Conservation (phyloP, 2,797 vertebrate genomes). For the Poeciliopsis turneri region DNA sequence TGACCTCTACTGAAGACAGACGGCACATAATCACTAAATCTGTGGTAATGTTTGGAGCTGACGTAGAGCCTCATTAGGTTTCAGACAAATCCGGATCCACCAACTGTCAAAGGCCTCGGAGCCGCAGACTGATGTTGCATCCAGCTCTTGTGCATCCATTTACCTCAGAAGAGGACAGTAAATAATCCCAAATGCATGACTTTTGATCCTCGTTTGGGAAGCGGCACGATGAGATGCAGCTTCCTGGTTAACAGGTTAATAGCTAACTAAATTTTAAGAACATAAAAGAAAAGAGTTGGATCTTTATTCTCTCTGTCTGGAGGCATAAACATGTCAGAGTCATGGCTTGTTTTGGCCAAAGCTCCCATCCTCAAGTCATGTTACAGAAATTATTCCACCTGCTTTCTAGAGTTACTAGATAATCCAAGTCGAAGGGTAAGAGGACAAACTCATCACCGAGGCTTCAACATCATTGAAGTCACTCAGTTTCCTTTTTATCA, state of each 20-base stretch:
- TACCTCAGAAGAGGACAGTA: not conserved
- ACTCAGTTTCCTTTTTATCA: not conserved
- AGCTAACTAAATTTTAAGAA: not conserved
- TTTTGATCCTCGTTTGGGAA: too few species aligned
- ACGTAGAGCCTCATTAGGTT: not conserved
- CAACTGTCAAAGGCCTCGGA: not conserved
- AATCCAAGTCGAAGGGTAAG: not conserved
- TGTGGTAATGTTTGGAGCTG: not conserved
- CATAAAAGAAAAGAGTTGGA: not conserved
- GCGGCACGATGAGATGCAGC: not conserved
- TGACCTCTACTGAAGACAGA: conserved; percentile 1
- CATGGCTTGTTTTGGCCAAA: not conserved
- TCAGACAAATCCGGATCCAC: conserved; percentile 1
- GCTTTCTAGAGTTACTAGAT: not conserved
- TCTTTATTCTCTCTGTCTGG: not conserved
- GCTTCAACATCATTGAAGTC: not conserved
- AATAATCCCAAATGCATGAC: not conserved
- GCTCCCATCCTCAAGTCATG: not conserved
- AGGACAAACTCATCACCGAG: not conserved
- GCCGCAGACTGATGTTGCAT: not conserved
- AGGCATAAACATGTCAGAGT: not conserved
- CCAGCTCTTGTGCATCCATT: not conserved
- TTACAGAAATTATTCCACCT: not conserved
- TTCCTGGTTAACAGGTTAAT: not conserved
- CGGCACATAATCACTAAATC: not conserved